Percentiles rank a stretch among this genome's conserved stretches.
phyloP scores from a whole-genome alignment of 1,140 invertebrate species.

The Tetranychus urticae region DNA sequence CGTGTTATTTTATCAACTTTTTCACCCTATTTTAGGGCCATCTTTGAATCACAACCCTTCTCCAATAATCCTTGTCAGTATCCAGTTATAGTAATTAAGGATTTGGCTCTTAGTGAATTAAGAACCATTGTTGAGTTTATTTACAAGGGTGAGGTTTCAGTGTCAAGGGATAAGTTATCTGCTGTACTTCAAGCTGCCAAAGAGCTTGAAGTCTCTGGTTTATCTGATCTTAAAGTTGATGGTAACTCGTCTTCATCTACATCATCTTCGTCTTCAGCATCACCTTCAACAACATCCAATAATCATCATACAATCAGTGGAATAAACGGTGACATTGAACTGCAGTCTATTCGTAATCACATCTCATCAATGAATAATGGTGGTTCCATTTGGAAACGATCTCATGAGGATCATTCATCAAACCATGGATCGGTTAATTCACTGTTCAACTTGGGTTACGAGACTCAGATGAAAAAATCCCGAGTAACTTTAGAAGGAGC shows the following conservation, averaged over 20 bases:
- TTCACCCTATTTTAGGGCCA: conserved; percentile 7
- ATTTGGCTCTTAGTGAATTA: conserved; percentile 29
- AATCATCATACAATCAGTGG: no score
- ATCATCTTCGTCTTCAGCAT: no score
- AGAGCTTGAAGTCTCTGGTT: neutral
- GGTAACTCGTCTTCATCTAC: no score
- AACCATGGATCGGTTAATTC: neutral
- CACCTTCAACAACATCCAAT: no score
- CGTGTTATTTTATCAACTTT: conserved; percentile 6
- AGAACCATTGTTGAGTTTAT: conserved; percentile 32
- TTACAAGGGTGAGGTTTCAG: conserved; percentile 31
- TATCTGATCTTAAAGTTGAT: neutral
- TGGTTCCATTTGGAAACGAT: neutral
- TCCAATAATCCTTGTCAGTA: conserved; percentile 11
- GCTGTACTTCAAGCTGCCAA: conserved; percentile 1
- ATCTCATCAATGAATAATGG: no score
- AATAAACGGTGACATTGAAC: no score
- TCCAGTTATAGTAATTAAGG: conserved; percentile 29
- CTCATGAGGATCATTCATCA: neutral
- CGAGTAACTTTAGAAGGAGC: neutral
- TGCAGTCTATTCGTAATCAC: no score
- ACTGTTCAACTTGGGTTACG: neutral
- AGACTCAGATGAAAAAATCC: neutral
- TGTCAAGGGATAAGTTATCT: conserved; percentile 12
- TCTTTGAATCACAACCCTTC: conserved; percentile 6